Evolutionary conservation across 2,888 invertebrate genomes (phyloP).

Genomic region (Microctonus hyperodae): DNA sequence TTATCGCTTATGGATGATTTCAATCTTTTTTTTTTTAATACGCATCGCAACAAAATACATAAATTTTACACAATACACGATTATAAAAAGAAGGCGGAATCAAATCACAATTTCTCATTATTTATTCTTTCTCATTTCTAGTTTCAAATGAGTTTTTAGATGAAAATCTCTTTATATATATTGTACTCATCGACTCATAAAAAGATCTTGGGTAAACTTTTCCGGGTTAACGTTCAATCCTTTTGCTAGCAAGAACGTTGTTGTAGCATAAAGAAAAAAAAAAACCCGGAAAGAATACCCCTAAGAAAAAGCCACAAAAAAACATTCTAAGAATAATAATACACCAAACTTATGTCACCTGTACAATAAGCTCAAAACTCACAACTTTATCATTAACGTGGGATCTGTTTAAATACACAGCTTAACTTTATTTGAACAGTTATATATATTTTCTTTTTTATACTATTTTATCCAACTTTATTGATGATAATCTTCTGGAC

Average conservation of each 20-base stretch:
- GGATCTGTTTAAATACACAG: not conserved
- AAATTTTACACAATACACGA: no score
- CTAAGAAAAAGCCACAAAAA: constrained; percentile 10
- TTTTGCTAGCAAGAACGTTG: constrained; percentile 27
- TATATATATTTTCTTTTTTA: not conserved
- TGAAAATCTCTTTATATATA: constrained; percentile 25
- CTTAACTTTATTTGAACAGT: not conserved
- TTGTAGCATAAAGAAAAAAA: constrained; percentile 20
- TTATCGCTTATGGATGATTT: no score
- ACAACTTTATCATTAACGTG: not conserved
- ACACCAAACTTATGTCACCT: constrained; percentile 3
- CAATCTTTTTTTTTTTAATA: no score
- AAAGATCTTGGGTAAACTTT: constrained; percentile 41
- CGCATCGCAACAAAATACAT: no score
- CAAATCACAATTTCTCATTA: constrained; percentile 19
- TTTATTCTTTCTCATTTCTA: constrained; percentile 43
- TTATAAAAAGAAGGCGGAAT: not conserved
- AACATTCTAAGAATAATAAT: constrained; percentile 5
- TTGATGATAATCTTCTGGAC: not conserved
- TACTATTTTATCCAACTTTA: not conserved
- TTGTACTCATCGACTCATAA: constrained; percentile 50
- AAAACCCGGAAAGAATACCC: no score
- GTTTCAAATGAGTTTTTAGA: constrained; percentile 59
- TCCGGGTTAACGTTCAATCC: constrained; percentile 49
- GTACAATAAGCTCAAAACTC: not conserved